These are phyloP conservation scores for Cryptomyrus ogoouensis DNA, from an alignment of 2,113 vertebrate species.

Conservation along the genomic window DNA sequence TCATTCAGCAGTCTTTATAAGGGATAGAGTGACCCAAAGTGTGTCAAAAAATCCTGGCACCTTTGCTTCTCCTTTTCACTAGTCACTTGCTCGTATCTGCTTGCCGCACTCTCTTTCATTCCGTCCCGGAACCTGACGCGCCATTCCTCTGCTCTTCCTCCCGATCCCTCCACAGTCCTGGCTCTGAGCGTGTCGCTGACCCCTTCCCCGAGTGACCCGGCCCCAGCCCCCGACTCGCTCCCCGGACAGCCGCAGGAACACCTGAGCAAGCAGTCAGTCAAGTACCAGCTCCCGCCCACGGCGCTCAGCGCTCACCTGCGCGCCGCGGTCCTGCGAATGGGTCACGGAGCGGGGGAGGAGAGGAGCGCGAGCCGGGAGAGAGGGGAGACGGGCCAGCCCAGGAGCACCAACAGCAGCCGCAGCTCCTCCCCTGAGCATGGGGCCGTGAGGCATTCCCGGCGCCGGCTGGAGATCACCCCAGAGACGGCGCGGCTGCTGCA, in stretches of 20 bases:
- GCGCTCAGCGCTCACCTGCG: conserved; percentile 33
- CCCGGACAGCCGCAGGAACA: conserved; percentile 55
- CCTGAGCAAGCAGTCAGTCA: conserved; percentile 73
- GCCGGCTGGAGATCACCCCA: conserved; percentile 48
- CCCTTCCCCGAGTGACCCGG: conserved; percentile 24
- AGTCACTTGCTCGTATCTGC: background rate
- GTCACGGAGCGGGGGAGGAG: conserved; percentile 19
- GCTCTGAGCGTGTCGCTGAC: conserved; percentile 48
- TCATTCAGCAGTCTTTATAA: background rate
- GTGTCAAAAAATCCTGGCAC: background rate
- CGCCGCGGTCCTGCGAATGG: conserved; percentile 34
- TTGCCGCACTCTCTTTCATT: background rate
- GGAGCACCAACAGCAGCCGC: conserved; percentile 44
- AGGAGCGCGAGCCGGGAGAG: background rate
- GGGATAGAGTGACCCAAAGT: background rate
- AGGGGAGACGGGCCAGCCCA: conserved; percentile 30
- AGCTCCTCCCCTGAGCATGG: conserved; percentile 50
- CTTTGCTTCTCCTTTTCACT: background rate
- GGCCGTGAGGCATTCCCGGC: conserved; percentile 23
- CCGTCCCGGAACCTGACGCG: background rate
- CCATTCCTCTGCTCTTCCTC: background rate
- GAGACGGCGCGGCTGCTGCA: conserved; percentile 52
- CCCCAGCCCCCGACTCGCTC: conserved; percentile 5
- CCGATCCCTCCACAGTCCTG: conserved; percentile 47
- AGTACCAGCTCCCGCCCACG: conserved; percentile 56